Evolutionary conservation across 1,140 invertebrate species (phyloP).

Genomic region (Nasonia vitripennis): DNA sequence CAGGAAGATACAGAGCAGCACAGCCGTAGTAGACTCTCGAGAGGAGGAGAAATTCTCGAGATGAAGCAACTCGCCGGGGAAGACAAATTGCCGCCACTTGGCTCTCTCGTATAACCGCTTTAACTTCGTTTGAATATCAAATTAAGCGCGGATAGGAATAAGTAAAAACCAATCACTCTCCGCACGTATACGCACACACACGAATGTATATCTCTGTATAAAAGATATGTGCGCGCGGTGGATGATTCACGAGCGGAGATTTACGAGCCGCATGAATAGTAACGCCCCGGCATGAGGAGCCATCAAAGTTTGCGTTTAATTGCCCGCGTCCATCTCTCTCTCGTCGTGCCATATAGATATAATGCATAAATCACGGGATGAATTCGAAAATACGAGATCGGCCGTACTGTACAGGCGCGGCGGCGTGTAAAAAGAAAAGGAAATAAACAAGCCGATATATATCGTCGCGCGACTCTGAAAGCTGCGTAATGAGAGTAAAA

Average conservation of each 20-base stretch:
- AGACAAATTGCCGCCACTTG: constrained; percentile 67
- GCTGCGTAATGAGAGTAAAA: constrained; percentile 24
- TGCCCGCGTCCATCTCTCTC: background rate
- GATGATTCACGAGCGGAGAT: background rate
- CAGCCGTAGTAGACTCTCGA: background rate
- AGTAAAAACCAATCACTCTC: no score
- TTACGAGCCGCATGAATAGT: background rate
- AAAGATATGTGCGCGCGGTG: background rate
- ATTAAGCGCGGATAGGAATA: constrained; percentile 35
- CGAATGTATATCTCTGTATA: no score
- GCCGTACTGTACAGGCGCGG: background rate
- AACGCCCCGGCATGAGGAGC: background rate
- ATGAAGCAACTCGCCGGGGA: constrained; percentile 57
- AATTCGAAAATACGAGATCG: background rate
- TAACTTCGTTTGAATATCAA: constrained; percentile 69
- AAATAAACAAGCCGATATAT: constrained; percentile 21
- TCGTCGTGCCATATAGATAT: no score
- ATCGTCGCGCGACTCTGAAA: background rate
- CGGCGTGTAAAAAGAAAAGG: background rate
- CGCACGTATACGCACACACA: no score
- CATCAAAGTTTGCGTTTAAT: background rate
- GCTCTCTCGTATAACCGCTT: constrained; percentile 62
- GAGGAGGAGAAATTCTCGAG: constrained; percentile 3
- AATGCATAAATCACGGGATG: background rate
- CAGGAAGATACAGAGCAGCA: constrained; percentile 20